Evolutionary conservation across 2,888 invertebrate species (phyloP), one percentile per base, ranked within the genome.

Genomic region (Colletes collaris): DNA sequence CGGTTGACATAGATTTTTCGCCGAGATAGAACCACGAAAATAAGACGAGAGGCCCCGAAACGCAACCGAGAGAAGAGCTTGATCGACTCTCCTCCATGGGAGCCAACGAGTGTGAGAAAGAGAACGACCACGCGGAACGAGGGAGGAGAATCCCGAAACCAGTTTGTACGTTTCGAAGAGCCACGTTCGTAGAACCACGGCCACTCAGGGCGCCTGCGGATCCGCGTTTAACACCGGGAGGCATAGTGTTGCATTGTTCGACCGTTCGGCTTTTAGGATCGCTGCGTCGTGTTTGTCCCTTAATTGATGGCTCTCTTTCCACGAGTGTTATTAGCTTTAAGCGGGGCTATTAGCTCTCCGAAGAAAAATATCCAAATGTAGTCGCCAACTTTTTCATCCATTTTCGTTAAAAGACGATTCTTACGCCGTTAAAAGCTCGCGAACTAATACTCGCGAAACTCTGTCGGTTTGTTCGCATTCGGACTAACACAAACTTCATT

Each of bases 1-100:
- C 88, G 88, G 88, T 89, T 90, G 91, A 91, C 91, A 91, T 89
- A 91, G 91, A 91, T 91, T 91, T 91, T 91, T 90, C 90, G 87
- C 76, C 82, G 84, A 84, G 88, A 87, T 86, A 88, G 86, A 87
- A 91, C 53, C 76, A 19, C 68, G 78, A 71, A 86, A 87, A 86
- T 91, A 87, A 91, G 86, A 86, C 75, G 84, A 82, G 83, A 60
- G 78, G 67, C 66, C 10, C 64, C 68, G 81, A 74, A 76, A 79
- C 81, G 79, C 76, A 75, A 46, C 66, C 71, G 83, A 74, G 69
- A 75, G 83, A 73, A 80, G 27, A 27, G 74, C 81, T 87, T 85
- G 89, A 90, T 89, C 88, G 87, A 87, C 86, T 88, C 83, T 68
- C 67, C 67, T 19, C 37, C 73, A 50, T 59, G 68, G 59, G 69